These are phyloP conservation scores for Drosophila maculinotata DNA, from an alignment of 2,888 invertebrate genomes.

Conservation along the genomic window DNA sequence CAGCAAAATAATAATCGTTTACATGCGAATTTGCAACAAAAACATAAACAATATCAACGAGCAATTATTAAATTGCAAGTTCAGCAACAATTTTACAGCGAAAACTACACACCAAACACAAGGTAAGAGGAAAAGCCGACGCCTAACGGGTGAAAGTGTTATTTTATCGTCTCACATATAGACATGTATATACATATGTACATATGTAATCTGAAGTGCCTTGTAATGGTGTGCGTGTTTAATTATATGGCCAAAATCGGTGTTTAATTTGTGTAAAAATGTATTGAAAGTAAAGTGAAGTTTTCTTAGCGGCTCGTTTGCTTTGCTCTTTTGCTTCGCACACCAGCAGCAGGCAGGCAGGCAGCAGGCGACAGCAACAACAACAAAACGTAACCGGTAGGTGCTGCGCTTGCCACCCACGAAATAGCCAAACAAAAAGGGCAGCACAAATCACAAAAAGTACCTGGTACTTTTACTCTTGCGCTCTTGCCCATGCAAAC, in stretches of 20 bases:
- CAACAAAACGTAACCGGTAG: slow-evolving; percentile 73
- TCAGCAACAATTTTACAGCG: slow-evolving; percentile 17
- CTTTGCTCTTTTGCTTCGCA: slow-evolving; percentile 63
- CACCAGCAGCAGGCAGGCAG: slow-evolving; percentile 48
- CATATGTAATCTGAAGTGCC: slow-evolving; percentile 1
- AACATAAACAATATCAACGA: slow-evolving; percentile 32
- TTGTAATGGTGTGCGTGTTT: slow-evolving; percentile 32
- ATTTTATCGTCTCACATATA: slow-evolving; percentile 34
- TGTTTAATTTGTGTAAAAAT: slow-evolving; percentile 19
- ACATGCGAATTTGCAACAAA: slow-evolving; percentile 45
- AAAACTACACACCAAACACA: slow-evolving; percentile 34
- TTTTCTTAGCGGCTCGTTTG: slow-evolving; percentile 57
- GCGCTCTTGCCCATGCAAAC: neutral
- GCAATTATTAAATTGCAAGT: slow-evolving; percentile 36
- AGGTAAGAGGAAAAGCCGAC: slow-evolving; percentile 70
- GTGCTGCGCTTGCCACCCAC: slow-evolving; percentile 68
- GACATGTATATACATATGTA: slow-evolving; percentile 17
- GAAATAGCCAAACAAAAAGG: slow-evolving; percentile 72
- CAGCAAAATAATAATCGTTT: slow-evolving; percentile 35
- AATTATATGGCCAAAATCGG: slow-evolving; percentile 36
- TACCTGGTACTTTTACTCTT: slow-evolving; percentile 64
- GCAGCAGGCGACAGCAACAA: slow-evolving; percentile 24
- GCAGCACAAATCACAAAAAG: slow-evolving; percentile 41
- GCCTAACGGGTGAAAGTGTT: slow-evolving; percentile 73
- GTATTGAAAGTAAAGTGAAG: slow-evolving; percentile 14